phyloP scores from a whole-genome alignment of 2,797 vertebrate species.

The Poeciliopsis paucimaculata region DNA sequence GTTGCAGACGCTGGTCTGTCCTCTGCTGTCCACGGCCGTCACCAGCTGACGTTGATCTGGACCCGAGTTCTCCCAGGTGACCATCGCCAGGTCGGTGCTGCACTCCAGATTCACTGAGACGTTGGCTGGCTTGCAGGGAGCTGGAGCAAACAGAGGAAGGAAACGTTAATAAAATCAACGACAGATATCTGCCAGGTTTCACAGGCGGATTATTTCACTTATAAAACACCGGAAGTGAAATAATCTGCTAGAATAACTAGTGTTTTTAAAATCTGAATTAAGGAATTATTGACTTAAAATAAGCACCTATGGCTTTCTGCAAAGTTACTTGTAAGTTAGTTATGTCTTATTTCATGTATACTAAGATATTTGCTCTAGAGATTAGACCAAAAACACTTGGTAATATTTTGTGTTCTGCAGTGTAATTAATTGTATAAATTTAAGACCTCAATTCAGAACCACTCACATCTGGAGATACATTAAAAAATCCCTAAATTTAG shows the following conservation, averaged over 20 bases:
- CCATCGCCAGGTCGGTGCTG: constrained; percentile 55
- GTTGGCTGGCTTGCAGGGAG: constrained; percentile 71
- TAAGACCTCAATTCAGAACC: background rate
- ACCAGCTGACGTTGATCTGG: constrained; percentile 72
- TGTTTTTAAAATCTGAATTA: too few relatives aligned
- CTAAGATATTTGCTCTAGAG: too few relatives aligned
- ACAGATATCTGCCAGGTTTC: background rate
- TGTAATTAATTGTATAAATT: background rate
- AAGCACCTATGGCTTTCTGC: too few relatives aligned
- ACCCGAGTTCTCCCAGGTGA: constrained; percentile 70
- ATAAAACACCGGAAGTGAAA: too few relatives aligned
- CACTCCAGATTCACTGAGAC: constrained; percentile 67
- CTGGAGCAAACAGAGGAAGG: constrained; percentile 49
- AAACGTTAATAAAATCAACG: background rate
- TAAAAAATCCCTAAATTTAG: background rate
- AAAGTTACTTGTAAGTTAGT: too few relatives aligned
- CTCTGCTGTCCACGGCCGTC: constrained; percentile 60
- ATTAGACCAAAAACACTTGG: too few relatives aligned
- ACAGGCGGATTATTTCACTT: too few relatives aligned
- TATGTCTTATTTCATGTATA: too few relatives aligned
- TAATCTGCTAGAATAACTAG: too few relatives aligned
- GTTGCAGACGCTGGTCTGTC: constrained; percentile 59
- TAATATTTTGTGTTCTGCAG: too few relatives aligned
- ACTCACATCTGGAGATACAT: background rate
- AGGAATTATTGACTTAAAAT: too few relatives aligned